phyloP scores from a whole-genome alignment of 2,113 vertebrate genomes.

The Apteryx owenii region DNA sequence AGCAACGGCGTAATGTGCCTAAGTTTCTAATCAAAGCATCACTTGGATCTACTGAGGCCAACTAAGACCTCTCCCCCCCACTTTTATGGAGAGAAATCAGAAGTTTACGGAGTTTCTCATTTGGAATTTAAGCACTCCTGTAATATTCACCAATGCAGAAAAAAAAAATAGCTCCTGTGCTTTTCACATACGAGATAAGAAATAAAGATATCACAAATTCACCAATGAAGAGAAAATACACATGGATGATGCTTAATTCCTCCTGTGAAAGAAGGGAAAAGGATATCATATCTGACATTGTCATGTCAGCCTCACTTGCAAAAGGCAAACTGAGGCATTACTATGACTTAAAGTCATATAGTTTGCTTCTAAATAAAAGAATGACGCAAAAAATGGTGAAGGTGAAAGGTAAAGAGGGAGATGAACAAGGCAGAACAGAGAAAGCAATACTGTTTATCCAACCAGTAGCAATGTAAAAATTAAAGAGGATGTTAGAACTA shows the following conservation, averaged over 20 bases:
- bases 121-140: background rate
- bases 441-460: background rate
- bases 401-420: background rate
- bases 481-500: background rate
- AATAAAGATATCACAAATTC: background rate
- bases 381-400: background rate
- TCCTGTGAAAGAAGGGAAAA: background rate
- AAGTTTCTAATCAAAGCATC: background rate
- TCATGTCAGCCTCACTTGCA: too few species aligned
- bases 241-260: background rate
- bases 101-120: background rate
- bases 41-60: background rate
- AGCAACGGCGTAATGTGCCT: background rate
- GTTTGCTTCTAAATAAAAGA: too few species aligned
- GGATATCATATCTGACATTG: too few species aligned
- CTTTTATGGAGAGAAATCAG: background rate
- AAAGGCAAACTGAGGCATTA: too few species aligned
- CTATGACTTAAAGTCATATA: too few species aligned
- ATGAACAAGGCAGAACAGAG: background rate
- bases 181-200: background rate
- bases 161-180: background rate
- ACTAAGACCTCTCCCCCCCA: background rate
- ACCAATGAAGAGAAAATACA: background rate
- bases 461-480: too few species aligned
- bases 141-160: background rate